A percentile compares a stretch with the other conserved stretches of the same genome.
phyloP scores from a whole-genome alignment of 2,888 invertebrate species.

The Chalcosyrphus nemorum region DNA sequence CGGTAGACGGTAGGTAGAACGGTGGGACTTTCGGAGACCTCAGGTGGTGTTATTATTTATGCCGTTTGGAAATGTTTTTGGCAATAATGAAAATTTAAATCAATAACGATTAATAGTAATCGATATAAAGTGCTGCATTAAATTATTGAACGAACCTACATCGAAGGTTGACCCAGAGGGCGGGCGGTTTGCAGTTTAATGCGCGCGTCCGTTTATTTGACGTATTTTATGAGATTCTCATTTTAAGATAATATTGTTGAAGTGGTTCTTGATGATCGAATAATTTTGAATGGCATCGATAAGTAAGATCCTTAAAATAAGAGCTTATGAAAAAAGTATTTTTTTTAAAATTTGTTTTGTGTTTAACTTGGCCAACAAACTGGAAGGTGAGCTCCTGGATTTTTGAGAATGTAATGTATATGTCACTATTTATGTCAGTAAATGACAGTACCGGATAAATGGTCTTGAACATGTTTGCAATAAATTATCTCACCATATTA shows the following conservation, averaged over 20 bases:
- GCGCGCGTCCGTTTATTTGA: not conserved
- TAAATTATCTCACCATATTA: no score
- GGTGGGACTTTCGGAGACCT: conserved; percentile 1
- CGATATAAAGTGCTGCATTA: conserved; percentile 52
- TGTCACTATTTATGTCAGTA: no score
- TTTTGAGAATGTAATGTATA: no score
- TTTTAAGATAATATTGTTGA: conserved; percentile 14
- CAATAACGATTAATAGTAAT: conserved; percentile 59
- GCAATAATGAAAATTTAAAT: conserved; percentile 63
- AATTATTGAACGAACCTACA: conserved; percentile 16
- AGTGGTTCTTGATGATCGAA: not conserved
- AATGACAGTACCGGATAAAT: no score
- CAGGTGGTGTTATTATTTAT: conserved; percentile 61
- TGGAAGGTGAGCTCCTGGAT: no score
- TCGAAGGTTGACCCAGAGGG: not conserved
- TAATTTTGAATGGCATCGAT: not conserved
- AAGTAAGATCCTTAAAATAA: not conserved
- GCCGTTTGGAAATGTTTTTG: conserved; percentile 62
- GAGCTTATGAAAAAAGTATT: not conserved
- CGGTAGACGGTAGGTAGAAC: not conserved
- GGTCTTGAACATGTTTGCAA: no score
- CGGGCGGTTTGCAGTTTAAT: not conserved
- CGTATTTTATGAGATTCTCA: conserved; percentile 1
- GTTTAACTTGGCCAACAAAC: no score
- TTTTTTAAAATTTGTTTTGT: no score